These are phyloP conservation scores for Apistogramma diplotaenia DNA, from an alignment of 2,113 vertebrate species.

Conservation along the genomic window DNA sequence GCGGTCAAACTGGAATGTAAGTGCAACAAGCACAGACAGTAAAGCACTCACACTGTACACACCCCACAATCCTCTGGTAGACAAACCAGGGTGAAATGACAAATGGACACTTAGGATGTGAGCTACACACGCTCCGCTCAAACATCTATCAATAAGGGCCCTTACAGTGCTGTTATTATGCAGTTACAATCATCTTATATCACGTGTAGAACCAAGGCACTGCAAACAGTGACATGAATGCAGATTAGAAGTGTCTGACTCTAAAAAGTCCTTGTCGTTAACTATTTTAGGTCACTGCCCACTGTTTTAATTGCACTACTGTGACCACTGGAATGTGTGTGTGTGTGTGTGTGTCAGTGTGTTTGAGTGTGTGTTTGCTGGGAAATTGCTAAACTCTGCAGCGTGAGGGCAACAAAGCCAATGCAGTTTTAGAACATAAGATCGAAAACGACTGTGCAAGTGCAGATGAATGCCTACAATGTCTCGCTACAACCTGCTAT, in stretches of 20 bases:
- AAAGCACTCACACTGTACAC: neutral
- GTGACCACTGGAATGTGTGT: slow-evolving; percentile 41
- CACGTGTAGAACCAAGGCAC: neutral
- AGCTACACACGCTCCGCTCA: neutral
- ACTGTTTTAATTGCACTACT: slow-evolving; percentile 29
- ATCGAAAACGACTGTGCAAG: slow-evolving; percentile 31
- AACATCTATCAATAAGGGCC: neutral
- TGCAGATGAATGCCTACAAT: slow-evolving; percentile 58
- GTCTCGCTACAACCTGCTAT: slow-evolving; percentile 65
- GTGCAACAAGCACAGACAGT: neutral
- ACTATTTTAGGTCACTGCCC: neutral
- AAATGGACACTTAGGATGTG: neutral
- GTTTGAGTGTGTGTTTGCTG: neutral
- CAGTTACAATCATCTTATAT: neutral
- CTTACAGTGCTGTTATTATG: neutral
- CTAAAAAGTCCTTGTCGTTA: slow-evolving; percentile 3
- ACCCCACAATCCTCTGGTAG: neutral
- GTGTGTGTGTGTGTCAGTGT: slow-evolving; percentile 7
- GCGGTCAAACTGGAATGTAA: neutral
- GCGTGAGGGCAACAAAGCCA: slow-evolving; percentile 13
- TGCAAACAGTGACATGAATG: neutral
- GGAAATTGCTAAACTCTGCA: slow-evolving; percentile 28
- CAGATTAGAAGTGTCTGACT: neutral
- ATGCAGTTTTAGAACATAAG: slow-evolving; percentile 17
- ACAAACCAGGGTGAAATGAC: neutral